Base-by-base conservation (phyloP, 2,888 invertebrate genomes). In the Lysandra bellargus region DNA sequence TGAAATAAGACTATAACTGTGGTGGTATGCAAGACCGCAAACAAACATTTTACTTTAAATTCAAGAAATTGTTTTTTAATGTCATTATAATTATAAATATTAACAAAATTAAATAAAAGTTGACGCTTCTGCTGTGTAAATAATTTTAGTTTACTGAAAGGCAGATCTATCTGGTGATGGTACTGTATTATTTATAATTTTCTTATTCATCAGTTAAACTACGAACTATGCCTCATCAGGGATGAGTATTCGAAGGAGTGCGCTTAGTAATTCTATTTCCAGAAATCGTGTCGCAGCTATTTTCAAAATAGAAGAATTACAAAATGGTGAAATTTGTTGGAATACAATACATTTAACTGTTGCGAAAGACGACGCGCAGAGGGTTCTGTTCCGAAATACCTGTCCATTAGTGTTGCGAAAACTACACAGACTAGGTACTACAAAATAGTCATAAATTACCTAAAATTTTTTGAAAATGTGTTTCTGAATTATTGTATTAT, bases 221-320 rank as follows among this genome's bases (percentile, higher is more conserved):
- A 57, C 14, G 14, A 14, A 14, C 12, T 4, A 57, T 57, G 53
- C 53, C 53, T 17, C 57, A 57, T 57, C 57, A 57, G 57, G 57
- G 57, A 57, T 57, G 57, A 57, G 57, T 57, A 17, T 57, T 57
- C 57, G 57, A 57, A 57, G 57, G 57, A 57, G 4, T 57, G 33
- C 74, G 23, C 44, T 75, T 17, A 49, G 61, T 79, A 44, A 75
- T 33, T 75, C 79, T 79, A 75, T 75, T 79, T 79, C 79, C 40
- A 75, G 79, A 75, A 79, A 75, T 60, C 44, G 37, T 74, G 79
- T 23, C 75, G 75, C 40, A 33, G 53, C 33, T 76, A 76, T 76
- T 76, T 57, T 76, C 76, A 33, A 76, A 57, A 76, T 57, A 33
- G 57, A 76, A 76, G 33, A 76, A 76, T 76, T 76, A 17, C 76